Evolutionary conservation across 2,888 invertebrate genomes (phyloP), one percentile per base, ranked within the genome.

Genomic region (Malacosoma neustria): DNA sequence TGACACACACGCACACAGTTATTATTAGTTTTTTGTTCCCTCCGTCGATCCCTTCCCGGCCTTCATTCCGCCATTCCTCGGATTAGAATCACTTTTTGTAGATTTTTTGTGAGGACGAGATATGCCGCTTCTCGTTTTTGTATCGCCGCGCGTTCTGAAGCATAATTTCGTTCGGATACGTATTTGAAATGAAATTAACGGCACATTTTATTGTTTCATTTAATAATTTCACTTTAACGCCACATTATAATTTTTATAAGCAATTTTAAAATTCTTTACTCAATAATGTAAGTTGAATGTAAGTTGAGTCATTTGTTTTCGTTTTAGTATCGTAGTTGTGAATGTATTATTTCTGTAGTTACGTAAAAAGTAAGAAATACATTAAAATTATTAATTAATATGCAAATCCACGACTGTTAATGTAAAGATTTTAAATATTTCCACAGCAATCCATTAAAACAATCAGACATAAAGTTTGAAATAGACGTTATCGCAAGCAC

Each of bases 21-120:
- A 85, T 84, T 85, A 84, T 84, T 85, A 84, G 85, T 82, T 82
- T 81, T 84, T 82, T 80, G 74, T 72, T 71, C 75, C 77, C 77
- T 60, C 68, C 61, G 51, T 60, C 61, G 50, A 59, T 57, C 59
- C 22, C 22, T 50, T 65, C 72, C 70, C 68, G 49, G 61, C 57
- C 60, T 57, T 51, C 48, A 61, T 57, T 71, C 72, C 69, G 81
- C 82, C 79, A 81, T 81, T 76, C 63, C 63, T 63, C 64, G 70
- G 69, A 61, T 68, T 68, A 67, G 62, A 60, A 64, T 54, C 57
- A 63, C 57, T 74, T 75, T 81, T 82, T 82, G 72, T 75, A 46
- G 53, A 49, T 63, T 72, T 73, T 70, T 70, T 68, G 57, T 57
- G 46, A 47, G 46, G 44, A 46, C 47, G 45, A 48, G 48, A 52